phyloP scores from a whole-genome alignment of 2,797 vertebrate genomes.

The Diglossa cyanea region DNA sequence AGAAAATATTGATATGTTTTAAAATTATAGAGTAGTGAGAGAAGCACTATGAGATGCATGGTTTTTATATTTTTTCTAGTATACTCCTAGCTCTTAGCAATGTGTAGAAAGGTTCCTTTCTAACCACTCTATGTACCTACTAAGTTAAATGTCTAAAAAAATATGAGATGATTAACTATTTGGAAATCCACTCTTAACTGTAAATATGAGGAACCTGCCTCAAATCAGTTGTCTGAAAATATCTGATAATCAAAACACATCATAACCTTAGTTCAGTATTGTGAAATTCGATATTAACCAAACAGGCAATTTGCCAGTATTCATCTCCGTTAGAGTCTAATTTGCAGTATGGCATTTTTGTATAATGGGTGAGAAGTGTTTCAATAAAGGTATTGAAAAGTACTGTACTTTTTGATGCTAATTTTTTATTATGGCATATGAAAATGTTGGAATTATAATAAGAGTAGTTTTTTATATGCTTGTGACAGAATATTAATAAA shows the following conservation, averaged over 20 bases:
- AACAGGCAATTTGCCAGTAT: slow-evolving; percentile 2
- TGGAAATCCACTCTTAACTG: background rate
- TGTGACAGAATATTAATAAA: background rate
- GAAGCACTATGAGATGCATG: background rate
- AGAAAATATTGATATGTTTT: background rate
- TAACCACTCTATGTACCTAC: background rate
- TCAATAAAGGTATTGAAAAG: background rate
- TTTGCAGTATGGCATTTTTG: slow-evolving; percentile 20
- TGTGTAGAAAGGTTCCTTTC: background rate
- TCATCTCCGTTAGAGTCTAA: slow-evolving; percentile 35
- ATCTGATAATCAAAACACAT: background rate
- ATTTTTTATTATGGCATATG: background rate
- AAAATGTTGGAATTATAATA: background rate
- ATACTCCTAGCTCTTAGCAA: background rate
- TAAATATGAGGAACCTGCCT: background rate
- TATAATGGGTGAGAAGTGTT: background rate
- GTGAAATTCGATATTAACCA: slow-evolving; percentile 21
- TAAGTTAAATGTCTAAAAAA: background rate
- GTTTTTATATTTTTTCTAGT: background rate
- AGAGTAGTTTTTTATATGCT: background rate
- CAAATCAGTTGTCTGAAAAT: background rate
- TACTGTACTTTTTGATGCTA: background rate
- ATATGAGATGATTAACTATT: background rate
- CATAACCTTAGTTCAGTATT: background rate
- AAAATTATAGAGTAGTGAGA: background rate